phyloP scores from a whole-genome alignment of 2,113 vertebrate species.

The Sturnira hondurensis region DNA sequence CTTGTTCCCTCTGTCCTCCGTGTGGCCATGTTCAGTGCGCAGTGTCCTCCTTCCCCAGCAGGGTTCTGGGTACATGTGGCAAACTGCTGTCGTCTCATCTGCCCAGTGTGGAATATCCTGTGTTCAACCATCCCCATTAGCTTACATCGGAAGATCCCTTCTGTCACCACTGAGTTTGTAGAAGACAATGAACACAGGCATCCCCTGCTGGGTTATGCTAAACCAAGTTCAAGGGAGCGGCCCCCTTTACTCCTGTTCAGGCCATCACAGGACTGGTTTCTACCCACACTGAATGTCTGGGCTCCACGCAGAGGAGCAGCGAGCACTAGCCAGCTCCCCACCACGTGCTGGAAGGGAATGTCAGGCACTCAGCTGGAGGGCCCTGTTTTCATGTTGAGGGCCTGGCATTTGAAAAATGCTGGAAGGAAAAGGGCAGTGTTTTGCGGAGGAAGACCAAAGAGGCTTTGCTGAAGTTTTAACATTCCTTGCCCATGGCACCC shows the following conservation, averaged over 20 bases:
- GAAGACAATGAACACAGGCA: background rate
- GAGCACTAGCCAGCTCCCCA: background rate
- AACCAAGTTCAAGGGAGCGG: background rate
- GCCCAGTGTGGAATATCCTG: rapidly evolving
- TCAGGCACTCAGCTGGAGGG: background rate
- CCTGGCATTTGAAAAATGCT: conserved; percentile 73
- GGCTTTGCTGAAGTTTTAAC: conserved; percentile 37
- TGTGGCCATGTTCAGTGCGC: rapidly evolving
- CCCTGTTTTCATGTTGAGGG: conserved; percentile 9
- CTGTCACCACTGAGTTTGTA: rapidly evolving
- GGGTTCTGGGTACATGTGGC: background rate
- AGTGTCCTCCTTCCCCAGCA: rapidly evolving
- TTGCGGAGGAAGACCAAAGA: conserved; percentile 70
- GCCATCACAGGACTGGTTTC: background rate
- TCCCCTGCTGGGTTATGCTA: too few relatives aligned
- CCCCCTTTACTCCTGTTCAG: background rate
- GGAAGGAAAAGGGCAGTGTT: conserved; percentile 48
- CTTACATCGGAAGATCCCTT: rapidly evolving
- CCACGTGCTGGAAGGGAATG: background rate
- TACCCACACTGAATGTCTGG: background rate
- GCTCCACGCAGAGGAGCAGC: background rate
- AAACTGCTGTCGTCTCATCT: background rate
- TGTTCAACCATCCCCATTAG: rapidly evolving
- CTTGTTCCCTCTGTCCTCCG: rapidly evolving
- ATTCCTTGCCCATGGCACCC: conserved; percentile 39